phyloP scores from a whole-genome alignment of 2,113 vertebrate species.

The Gavialis gangeticus region DNA sequence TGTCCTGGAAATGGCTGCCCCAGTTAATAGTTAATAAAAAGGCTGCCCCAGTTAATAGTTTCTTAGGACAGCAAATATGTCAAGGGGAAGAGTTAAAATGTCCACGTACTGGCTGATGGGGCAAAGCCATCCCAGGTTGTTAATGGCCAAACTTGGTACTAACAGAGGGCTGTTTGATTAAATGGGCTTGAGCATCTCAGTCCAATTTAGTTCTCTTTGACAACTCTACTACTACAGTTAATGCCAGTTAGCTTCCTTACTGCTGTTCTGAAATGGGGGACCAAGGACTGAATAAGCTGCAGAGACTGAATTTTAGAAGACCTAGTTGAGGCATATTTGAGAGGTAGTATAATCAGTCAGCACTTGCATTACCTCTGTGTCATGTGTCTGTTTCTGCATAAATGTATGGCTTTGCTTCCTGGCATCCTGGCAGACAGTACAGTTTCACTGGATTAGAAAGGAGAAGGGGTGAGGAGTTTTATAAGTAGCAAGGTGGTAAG shows the following conservation, averaged over 20 bases:
- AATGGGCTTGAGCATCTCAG: background rate
- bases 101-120: background rate
- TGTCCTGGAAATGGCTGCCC: background rate
- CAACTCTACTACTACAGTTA: background rate
- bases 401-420: background rate
- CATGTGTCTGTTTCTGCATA: background rate
- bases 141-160: background rate
- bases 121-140: background rate
- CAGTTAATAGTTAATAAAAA: background rate
- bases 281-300: background rate
- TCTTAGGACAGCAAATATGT: background rate
- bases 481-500: background rate
- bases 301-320: background rate
- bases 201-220: background rate
- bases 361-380: background rate
- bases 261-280: background rate
- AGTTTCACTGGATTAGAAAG: background rate
- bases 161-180: conserved; percentile 11
- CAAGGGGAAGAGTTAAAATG: background rate
- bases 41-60: background rate
- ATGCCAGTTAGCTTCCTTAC: background rate
- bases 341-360: background rate
- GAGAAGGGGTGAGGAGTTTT: background rate
- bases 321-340: background rate
- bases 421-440: background rate